Evolutionary conservation across 2,113 vertebrate species (phyloP), one percentile per base, ranked within the genome.

Genomic region (Cyanocitta stelleri): DNA sequence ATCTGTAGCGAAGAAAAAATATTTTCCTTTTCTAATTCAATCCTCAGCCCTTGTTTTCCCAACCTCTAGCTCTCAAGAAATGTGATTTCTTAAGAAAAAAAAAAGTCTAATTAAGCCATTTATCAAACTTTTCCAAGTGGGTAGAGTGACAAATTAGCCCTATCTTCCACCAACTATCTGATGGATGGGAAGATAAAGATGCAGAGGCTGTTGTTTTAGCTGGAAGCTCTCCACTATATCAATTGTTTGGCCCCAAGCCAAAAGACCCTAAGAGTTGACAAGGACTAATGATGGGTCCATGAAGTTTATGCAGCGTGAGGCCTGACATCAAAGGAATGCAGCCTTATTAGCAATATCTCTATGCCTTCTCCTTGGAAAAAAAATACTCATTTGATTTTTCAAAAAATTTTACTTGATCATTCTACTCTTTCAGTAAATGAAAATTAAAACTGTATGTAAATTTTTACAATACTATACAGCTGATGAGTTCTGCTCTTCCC

Each of bases 131-230:
- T 90, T 95, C 86, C 75, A 88, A 96, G 91, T 80, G 86, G 48
- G 35, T 30, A 86, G 89, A 95, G 74, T 98, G 96, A 98, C 86
- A 97, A 96, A 97, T 98, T 96, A 97, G 91, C 59, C 74, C 66
- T 82, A 55, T 79, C 85, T 95, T 92, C 84, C 83, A 87, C 78
- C 55, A 83, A 13, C 87, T 41, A 74, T 85, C 90, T 97, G 97
- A 98, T 97, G 87, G 85, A 97, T 97, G 91, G 69, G 92, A 94
- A 97, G 96, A 94, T 96, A 96, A 96, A 96, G 95, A 94, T 55
- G 77, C 83, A 94, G 91, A 97, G 92, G 76, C 93, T 96, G 97
- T 98, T 98, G 75, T 98, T 98, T 97, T 96, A 98, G 96, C 96
- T 94, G 92, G 78, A 87, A 96, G 91, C 71, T 94, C 95, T 93